These are phyloP conservation scores for Siniperca chuatsi DNA, from an alignment of 2,113 vertebrate genomes.

Conservation along the genomic window DNA sequence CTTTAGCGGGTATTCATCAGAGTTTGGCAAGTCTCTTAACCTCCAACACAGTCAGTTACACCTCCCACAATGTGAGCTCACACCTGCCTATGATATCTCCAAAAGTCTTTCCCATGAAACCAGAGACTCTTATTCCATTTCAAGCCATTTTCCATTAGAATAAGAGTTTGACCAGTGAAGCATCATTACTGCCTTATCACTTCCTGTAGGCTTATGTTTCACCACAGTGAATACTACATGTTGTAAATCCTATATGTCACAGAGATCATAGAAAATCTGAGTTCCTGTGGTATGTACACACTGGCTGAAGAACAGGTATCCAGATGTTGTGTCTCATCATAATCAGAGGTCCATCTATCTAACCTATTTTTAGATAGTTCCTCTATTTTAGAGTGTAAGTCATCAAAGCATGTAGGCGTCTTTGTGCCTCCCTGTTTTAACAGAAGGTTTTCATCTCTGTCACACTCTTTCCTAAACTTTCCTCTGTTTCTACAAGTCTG, in stretches of 20 bases:
- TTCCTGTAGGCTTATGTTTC: conserved; percentile 41
- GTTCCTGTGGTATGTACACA: conserved; percentile 15
- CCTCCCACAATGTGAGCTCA: conserved; percentile 64
- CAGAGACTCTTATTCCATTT: conserved; percentile 28
- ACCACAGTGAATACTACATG: conserved; percentile 27
- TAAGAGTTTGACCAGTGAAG: conserved; percentile 34
- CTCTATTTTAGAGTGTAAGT: conserved; percentile 40
- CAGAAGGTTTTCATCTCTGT: conserved; percentile 55
- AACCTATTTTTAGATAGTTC: conserved; percentile 50
- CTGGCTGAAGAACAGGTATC: conserved; percentile 43
- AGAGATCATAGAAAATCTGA: conserved; percentile 9
- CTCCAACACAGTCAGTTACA: conserved; percentile 38
- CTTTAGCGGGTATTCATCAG: conserved; percentile 44
- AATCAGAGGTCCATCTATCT: conserved; percentile 24
- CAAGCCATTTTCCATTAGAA: conserved; percentile 57
- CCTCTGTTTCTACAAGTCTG: conserved; percentile 16
- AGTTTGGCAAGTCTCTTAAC: conserved; percentile 42
- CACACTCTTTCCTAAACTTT: conserved; percentile 10
- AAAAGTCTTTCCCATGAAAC: conserved; percentile 49
- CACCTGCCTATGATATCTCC: conserved; percentile 65
- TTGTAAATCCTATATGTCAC: conserved; percentile 49
- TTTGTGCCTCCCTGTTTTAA: conserved; percentile 18
- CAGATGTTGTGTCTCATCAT: conserved; percentile 53
- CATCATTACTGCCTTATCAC: conserved; percentile 24
- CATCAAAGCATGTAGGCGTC: conserved; percentile 40